Conservation (phyloP, 2,113 vertebrate genomes). For the Emydocephalus ijimae region DNA sequence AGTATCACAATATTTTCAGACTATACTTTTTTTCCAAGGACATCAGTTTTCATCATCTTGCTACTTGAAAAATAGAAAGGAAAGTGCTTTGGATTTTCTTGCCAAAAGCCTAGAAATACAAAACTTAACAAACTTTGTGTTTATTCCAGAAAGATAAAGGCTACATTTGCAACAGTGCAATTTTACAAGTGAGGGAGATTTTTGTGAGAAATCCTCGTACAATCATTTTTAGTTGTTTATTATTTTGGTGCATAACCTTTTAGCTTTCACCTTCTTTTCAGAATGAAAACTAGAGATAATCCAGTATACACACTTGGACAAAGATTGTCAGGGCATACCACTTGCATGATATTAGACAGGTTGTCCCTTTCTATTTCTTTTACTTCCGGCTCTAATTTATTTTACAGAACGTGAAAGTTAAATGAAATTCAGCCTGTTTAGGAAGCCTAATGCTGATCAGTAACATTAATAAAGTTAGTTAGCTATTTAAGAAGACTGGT, state of each 20-base stretch:
- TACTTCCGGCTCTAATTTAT: background rate
- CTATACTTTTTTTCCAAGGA: no score
- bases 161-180: background rate
- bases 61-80: no score
- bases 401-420: background rate
- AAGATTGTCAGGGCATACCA: background rate
- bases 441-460: background rate
- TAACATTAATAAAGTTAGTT: no score
- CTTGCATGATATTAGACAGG: background rate
- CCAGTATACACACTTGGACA: background rate
- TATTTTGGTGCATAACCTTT: background rate
- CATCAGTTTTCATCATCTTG: no score
- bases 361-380: background rate
- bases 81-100: no score
- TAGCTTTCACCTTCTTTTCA: background rate
- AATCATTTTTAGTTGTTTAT: background rate
- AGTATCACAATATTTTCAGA: no score
- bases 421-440: background rate
- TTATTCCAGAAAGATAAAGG: background rate
- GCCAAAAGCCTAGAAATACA: no score
- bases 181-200: background rate
- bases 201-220: background rate
- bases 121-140: no score
- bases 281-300: background rate
- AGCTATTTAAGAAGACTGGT: no score